Percentiles rank a stretch among this genome's conserved stretches.
Evolutionary conservation across 2,888 invertebrate genomes (phyloP).

Genomic region (Ichneumoninae sp.): DNA sequence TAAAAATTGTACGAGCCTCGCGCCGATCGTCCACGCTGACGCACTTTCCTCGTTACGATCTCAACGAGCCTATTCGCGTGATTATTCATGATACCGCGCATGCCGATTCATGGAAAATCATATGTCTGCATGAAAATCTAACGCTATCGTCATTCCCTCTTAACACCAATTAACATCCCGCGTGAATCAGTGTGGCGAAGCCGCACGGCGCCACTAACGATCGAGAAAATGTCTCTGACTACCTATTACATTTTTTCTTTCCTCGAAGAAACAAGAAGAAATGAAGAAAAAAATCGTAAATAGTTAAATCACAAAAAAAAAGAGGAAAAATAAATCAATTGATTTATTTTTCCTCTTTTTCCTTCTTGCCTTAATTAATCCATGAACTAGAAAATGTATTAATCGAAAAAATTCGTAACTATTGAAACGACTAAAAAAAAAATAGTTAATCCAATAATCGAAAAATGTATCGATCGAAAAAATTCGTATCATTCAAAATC

Average conservation of each 20-base stretch:
- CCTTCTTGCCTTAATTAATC: neutral
- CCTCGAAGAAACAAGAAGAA: neutral
- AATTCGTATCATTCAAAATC: too few species aligned
- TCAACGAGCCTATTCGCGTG: neutral
- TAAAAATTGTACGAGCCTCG: conserved; percentile 15
- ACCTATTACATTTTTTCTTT: neutral
- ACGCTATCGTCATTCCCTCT: neutral
- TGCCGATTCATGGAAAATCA: neutral
- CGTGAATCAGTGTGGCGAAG: neutral
- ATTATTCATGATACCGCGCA: neutral
- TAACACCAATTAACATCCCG: conserved; percentile 1
- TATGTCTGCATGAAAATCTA: neutral
- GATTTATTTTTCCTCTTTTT: too few species aligned
- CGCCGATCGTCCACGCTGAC: neutral
- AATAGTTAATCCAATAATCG: neutral
- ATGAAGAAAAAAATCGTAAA: neutral
- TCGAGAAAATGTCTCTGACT: neutral
- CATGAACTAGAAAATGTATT: neutral
- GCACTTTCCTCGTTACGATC: conserved; percentile 1
- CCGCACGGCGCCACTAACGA: neutral
- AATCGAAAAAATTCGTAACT: neutral
- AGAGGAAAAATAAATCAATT: neutral
- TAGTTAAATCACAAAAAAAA: neutral
- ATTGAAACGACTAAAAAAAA: neutral
- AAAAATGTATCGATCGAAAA: neutral